phyloP scores from a whole-genome alignment of 2,888 invertebrate species.

The Pollenia amentaria region DNA sequence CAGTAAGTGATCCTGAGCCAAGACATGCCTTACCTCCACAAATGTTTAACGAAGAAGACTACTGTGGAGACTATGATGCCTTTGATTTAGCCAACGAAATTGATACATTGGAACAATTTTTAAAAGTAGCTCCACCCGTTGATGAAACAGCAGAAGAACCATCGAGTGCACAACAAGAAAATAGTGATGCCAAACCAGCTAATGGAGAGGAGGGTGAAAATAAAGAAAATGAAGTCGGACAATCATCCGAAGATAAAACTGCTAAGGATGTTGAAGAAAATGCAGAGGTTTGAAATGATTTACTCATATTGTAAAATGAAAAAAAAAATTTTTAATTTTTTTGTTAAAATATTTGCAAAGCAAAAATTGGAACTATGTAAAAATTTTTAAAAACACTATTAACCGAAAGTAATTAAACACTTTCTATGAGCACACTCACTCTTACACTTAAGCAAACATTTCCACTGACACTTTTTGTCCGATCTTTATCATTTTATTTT shows the following conservation, averaged over 20 bases:
- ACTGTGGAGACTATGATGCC: conserved; percentile 96
- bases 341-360: conserved; percentile 67
- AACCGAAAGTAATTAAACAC: conserved; percentile 49
- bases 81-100: conserved; percentile 96
- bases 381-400: conserved; percentile 52
- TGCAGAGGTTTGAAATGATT: conserved; percentile 73
- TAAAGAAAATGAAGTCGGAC: conserved; percentile 78
- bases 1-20: conserved; percentile 90
- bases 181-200: conserved; percentile 79
- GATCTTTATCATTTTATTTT: conserved; percentile 8
- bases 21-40: conserved; percentile 96
- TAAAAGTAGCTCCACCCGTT: conserved; percentile 89
- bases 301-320: conserved; percentile 56
- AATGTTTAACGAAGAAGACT: conserved; percentile 94
- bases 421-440: conserved; percentile 39
- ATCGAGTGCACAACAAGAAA: conserved; percentile 84
- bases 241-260: conserved; percentile 66
- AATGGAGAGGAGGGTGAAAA: conserved; percentile 82
- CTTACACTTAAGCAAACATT: conserved; percentile 60
- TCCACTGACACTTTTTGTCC: conserved; percentile 58
- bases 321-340: conserved; percentile 59
- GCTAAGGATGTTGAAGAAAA: conserved; percentile 74
- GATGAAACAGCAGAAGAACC: conserved; percentile 79
- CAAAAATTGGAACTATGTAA: conserved; percentile 64
- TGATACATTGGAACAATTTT: conserved; percentile 94